Evolutionary conservation across 2,797 vertebrate genomes (phyloP).

Genomic region (Orientallactaga sibirica): DNA sequence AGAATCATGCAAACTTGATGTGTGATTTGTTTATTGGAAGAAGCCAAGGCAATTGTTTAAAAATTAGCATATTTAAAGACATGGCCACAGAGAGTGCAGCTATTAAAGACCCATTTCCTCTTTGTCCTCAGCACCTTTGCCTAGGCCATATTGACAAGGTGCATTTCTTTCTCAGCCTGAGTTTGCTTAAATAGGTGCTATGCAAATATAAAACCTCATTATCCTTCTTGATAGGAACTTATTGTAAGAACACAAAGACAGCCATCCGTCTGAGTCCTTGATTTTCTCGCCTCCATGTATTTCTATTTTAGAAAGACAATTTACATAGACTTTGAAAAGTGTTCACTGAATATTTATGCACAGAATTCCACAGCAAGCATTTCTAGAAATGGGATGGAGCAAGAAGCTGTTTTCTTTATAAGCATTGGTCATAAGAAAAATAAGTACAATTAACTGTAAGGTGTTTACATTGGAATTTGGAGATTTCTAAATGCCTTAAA

Average conservation of each 20-base stretch:
- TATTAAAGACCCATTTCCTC: neutral
- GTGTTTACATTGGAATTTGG: constrained; percentile 4
- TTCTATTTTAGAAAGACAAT: constrained; percentile 74
- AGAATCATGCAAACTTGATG: neutral
- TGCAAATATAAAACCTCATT: constrained; percentile 61
- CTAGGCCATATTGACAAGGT: neutral
- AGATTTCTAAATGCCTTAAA: constrained; percentile 26
- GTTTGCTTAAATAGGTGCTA: constrained; percentile 62
- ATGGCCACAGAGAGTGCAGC: too few species aligned
- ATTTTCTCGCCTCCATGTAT: constrained; percentile 57
- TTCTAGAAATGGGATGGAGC: neutral
- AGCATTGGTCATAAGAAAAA: neutral
- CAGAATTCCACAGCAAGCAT: constrained; percentile 4
- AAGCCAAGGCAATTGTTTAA: neutral
- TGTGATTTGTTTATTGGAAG: neutral
- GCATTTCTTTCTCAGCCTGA: neutral
- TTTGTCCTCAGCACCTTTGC: neutral
- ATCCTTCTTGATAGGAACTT: neutral
- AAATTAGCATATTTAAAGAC: constrained; percentile 14
- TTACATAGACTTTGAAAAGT: constrained; percentile 63
- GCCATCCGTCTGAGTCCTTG: neutral
- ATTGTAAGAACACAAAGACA: constrained; percentile 65
- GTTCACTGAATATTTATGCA: constrained; percentile 67
- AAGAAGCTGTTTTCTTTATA: constrained; percentile 29
- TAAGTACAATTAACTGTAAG: constrained; percentile 30